Evolutionary conservation across 2,113 vertebrate genomes (phyloP).

Genomic region (Deroptyus accipitrinus): DNA sequence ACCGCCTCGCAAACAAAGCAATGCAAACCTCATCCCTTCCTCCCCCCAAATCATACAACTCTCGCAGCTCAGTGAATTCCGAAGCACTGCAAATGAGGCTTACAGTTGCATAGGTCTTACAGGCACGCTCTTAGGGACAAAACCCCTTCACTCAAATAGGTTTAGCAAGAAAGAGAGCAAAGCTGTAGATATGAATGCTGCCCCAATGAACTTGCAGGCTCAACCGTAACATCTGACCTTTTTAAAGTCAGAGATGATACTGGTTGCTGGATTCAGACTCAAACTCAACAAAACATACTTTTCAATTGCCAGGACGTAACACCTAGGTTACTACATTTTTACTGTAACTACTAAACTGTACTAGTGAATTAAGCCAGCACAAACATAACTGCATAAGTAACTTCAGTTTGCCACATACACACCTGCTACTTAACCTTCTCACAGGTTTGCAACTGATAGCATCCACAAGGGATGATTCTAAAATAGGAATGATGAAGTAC

Average conservation of each 20-base stretch:
- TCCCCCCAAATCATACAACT: accelerated
- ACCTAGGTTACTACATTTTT: neutral
- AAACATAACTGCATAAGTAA: accelerated
- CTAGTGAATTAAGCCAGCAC: neutral
- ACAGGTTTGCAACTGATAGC: neutral
- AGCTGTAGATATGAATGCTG: accelerated
- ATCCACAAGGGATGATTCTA: neutral
- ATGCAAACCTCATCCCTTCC: neutral
- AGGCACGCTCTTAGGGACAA: neutral
- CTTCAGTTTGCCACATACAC: neutral
- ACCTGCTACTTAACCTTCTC: neutral
- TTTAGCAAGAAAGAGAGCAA: neutral
- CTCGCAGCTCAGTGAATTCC: neutral
- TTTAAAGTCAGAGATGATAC: neutral
- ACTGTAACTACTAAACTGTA: neutral
- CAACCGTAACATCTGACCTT: neutral
- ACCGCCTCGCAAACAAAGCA: neutral
- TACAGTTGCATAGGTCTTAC: neutral
- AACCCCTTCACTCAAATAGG: neutral
- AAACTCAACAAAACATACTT: accelerated
- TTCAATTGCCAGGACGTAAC: neutral
- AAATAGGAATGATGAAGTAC: accelerated
- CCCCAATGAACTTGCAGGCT: neutral
- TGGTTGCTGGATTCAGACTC: neutral
- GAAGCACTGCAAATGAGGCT: neutral